These are phyloP conservation scores for Ammodytes marinus DNA, from an alignment of 2,113 vertebrate genomes.

Conservation along the genomic window DNA sequence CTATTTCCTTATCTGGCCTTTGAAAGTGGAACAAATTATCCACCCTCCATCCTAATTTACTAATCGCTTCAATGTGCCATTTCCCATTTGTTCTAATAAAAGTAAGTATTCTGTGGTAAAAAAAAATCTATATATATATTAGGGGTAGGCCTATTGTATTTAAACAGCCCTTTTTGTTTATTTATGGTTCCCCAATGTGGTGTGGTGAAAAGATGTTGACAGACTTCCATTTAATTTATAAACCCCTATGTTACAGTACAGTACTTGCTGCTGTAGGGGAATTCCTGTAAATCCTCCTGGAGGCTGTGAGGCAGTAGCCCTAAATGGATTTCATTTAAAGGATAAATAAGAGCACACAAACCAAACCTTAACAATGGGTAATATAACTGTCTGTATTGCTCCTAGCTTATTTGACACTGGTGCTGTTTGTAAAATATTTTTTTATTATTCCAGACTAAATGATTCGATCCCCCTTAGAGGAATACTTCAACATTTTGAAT, in stretches of 20 bases:
- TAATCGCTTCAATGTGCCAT: not conserved
- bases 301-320: not conserved
- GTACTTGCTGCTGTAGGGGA: slow-evolving; percentile 18
- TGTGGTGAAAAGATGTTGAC: slow-evolving; percentile 31
- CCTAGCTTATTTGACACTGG: not conserved
- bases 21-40: slow-evolving; percentile 3
- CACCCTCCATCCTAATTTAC: not conserved
- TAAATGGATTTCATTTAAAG: slow-evolving; percentile 17
- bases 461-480: not conserved
- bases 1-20: not conserved
- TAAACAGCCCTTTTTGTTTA: not conserved
- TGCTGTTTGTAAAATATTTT: slow-evolving; percentile 4
- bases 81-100: not conserved
- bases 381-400: slow-evolving; percentile 11
- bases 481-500: no score
- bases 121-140: not conserved
- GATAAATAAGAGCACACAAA: slow-evolving; percentile 26
- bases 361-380: slow-evolving; percentile 16
- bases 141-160: not conserved
- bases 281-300: slow-evolving; percentile 35
- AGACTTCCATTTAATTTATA: slow-evolving; percentile 39
- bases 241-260: not conserved
- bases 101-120: slow-evolving; percentile 19
- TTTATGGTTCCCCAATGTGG: not conserved
- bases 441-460: not conserved